phyloP scores from a whole-genome alignment of 1,140 invertebrate genomes.

The Aporrectodea caliginosa region DNA sequence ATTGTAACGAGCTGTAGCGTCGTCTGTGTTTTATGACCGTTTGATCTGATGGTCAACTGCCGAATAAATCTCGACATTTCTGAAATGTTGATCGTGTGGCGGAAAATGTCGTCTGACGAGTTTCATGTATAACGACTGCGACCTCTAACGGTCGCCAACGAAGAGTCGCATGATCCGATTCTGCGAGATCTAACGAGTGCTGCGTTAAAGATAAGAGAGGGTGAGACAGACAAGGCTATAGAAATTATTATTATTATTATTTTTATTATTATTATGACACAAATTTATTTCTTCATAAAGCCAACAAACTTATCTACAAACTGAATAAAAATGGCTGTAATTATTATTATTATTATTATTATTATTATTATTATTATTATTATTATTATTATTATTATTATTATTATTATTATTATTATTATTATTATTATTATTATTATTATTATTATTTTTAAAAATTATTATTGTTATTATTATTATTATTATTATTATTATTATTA shows the following conservation, averaged over 20 bases:
- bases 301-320: too few species aligned
- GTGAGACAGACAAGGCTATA: not conserved
- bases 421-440: not conserved
- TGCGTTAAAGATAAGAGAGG: not conserved
- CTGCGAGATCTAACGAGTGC: not conserved
- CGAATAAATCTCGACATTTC: not conserved
- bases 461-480: not conserved
- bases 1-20: too few species aligned
- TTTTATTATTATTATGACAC: not conserved
- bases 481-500: not conserved
- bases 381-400: not conserved
- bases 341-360: not conserved
- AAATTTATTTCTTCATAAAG: too few species aligned
- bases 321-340: not conserved
- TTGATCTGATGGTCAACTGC: too few species aligned
- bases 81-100: not conserved
- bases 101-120: not conserved
- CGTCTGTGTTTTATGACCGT: too few species aligned
- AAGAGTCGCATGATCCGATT: not conserved
- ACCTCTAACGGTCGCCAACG: not conserved
- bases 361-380: not conserved
- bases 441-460: not conserved
- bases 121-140: not conserved
- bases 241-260: not conserved
- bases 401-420: not conserved